phyloP scores from a whole-genome alignment of 2,797 vertebrate genomes.

The Sebastiscus albofasciatus region DNA sequence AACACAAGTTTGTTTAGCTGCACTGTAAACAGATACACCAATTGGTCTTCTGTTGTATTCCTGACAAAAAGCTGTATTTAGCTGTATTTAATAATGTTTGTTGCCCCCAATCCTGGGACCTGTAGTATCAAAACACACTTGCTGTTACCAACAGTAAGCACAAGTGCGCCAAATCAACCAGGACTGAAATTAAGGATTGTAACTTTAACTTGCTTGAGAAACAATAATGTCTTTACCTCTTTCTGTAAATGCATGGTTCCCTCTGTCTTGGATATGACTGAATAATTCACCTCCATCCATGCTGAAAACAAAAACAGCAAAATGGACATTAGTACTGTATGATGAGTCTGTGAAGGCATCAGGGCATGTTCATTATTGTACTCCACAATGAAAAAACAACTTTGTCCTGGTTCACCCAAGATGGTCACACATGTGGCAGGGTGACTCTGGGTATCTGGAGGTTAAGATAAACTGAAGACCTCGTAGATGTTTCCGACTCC shows the following conservation, averaged over 20 bases:
- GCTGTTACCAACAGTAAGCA: background rate
- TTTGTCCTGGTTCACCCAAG: background rate
- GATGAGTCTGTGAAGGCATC: background rate
- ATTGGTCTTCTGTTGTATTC: background rate
- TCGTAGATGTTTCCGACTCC: background rate
- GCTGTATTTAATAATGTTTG: background rate
- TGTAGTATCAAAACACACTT: background rate
- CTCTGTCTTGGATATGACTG: constrained; percentile 89
- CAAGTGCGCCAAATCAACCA: background rate
- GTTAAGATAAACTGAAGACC: background rate
- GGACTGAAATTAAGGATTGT: background rate
- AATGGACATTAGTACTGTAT: background rate
- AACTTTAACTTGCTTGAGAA: background rate
- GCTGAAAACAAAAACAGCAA: constrained; percentile 71
- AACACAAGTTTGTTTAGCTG: no score
- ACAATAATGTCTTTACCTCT: constrained; percentile 79
- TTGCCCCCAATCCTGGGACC: background rate
- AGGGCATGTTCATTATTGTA: background rate
- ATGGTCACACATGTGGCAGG: background rate
- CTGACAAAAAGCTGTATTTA: background rate
- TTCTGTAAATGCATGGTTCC: constrained; percentile 92
- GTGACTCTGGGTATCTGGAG: background rate
- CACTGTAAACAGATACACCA: background rate
- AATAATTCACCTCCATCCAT: constrained; percentile 92
- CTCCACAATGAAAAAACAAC: background rate